Conservation (phyloP, 1,140 invertebrate species). For the Philopotamus ludificatus region DNA sequence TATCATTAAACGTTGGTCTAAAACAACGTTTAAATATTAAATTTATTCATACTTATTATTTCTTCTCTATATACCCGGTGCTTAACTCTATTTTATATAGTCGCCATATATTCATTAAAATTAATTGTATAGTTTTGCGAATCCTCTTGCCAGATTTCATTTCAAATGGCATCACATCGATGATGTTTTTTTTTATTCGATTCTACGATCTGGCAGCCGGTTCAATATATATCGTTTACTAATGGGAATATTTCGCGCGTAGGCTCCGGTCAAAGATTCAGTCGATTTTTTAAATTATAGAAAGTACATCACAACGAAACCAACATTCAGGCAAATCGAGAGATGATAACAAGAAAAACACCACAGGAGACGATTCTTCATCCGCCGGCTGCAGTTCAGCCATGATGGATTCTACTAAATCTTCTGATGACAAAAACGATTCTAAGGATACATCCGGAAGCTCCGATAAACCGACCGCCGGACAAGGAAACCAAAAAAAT, state of each 20-base stretch:
- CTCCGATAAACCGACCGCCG: constrained; percentile 16
- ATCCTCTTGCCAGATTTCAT: too few species aligned
- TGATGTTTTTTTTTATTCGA: not conserved
- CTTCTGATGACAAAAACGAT: constrained; percentile 48
- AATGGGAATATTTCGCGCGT: not conserved
- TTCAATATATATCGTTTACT: not conserved
- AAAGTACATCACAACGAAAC: constrained; percentile 44
- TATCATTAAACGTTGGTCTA: too few species aligned
- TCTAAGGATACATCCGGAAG: constrained; percentile 20
- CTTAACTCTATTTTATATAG: too few species aligned
- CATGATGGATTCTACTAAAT: constrained; percentile 50
- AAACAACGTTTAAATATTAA: too few species aligned
- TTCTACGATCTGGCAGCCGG: too few species aligned
- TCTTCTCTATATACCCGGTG: too few species aligned
- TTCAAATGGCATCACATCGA: too few species aligned
- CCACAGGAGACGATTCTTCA: constrained; percentile 46
- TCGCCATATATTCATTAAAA: too few species aligned
- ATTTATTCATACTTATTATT: too few species aligned
- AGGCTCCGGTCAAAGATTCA: not conserved
- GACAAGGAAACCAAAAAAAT: not conserved
- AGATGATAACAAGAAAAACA: constrained; percentile 54
- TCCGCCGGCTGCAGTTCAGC: constrained; percentile 47
- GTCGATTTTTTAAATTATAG: constrained; percentile 12
- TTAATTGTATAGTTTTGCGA: too few species aligned
- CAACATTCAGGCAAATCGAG: constrained; percentile 48